Conservation (phyloP, 2,888 invertebrate genomes). For the Cepaea hortensis region DNA sequence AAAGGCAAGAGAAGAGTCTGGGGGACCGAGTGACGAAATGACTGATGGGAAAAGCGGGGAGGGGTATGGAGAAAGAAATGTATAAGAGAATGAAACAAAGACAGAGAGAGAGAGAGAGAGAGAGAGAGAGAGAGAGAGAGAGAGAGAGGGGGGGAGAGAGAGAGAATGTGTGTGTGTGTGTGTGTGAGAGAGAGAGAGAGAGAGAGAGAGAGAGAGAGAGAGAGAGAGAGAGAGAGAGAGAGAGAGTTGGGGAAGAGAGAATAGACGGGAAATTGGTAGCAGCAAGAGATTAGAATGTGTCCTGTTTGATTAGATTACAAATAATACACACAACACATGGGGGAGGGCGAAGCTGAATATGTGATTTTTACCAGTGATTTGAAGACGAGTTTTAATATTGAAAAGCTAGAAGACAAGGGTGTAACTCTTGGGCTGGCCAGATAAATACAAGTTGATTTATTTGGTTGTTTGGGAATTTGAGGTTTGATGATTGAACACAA, state of each 20-base stretch:
- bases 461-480: no score
- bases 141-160: not conserved
- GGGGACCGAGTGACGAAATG: not conserved
- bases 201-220: not conserved
- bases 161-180: conserved; percentile 1
- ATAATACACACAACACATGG: no score
- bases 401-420: no score
- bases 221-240: conserved; percentile 27
- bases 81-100: not conserved
- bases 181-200: not conserved
- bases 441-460: no score
- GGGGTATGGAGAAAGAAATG: not conserved
- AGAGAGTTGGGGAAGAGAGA: not conserved
- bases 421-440: no score
- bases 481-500: no score
- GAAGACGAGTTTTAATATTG: no score
- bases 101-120: not conserved
- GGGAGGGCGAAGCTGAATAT: no score
- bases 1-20: no score
- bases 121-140: conserved; percentile 13
- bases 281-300: not conserved
- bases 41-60: not conserved
- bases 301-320: no score
- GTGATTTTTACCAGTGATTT: no score
- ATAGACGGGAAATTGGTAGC: not conserved